Evolutionary conservation across 2,888 invertebrate genomes (phyloP).

Genomic region (Helobdella robusta): DNA sequence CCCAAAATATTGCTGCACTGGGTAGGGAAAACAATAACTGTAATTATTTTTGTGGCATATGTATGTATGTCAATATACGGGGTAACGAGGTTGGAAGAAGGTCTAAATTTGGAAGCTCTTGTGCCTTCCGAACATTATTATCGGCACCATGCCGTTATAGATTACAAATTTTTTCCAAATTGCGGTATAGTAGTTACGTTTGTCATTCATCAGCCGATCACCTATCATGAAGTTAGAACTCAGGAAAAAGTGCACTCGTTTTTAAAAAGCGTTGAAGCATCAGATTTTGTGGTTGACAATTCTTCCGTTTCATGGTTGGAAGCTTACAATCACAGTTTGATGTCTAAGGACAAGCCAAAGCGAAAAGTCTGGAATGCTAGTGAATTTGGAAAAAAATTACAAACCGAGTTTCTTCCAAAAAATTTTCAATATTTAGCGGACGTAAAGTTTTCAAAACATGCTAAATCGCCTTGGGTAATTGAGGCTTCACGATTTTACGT

Average conservation of each 20-base stretch:
- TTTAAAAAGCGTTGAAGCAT: constrained; percentile 23
- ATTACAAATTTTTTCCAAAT: constrained; percentile 30
- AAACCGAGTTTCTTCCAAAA: constrained; percentile 27
- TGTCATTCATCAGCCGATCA: constrained; percentile 29
- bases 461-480: constrained; percentile 57
- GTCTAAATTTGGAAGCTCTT: constrained; percentile 32
- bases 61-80: constrained; percentile 33
- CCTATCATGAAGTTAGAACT: constrained; percentile 27
- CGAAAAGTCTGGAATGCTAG: neutral
- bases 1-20: constrained; percentile 31
- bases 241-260: constrained; percentile 23
- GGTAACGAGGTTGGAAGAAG: constrained; percentile 32
- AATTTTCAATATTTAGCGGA: constrained; percentile 51
- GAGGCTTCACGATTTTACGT: constrained; percentile 74
- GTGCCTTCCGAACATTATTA: constrained; percentile 34
- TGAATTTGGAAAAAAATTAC: constrained; percentile 18
- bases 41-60: constrained; percentile 31
- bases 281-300: constrained; percentile 21
- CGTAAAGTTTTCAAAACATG: constrained; percentile 68
- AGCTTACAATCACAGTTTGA: constrained; percentile 22
- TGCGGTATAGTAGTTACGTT: constrained; percentile 33
- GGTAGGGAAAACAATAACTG: constrained; percentile 26
- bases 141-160: constrained; percentile 26
- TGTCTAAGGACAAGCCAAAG: neutral
- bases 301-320: constrained; percentile 31